Evolutionary conservation across 2,888 invertebrate genomes (phyloP), one percentile per base, ranked within the genome.

Genomic region (Clunio marinus): DNA sequence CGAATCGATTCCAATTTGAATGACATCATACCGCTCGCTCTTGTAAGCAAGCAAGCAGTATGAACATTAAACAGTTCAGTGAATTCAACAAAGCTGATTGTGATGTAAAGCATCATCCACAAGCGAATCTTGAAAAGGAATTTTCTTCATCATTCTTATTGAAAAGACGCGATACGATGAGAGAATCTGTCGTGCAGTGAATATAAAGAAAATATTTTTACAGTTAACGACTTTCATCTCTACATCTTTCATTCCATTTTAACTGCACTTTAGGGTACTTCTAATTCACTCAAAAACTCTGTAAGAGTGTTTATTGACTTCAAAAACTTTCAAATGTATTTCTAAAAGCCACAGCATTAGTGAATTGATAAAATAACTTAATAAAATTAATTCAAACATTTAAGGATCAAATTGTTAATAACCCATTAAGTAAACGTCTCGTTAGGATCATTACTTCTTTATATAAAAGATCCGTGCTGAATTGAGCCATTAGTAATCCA

Each of bases 391-490:
- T n/a, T n/a, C n/a, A n/a, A n/a, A n/a, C n/a, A n/a, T n/a, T n/a
- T n/a, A n/a, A n/a, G n/a, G n/a, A n/a, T n/a, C n/a, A n/a, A n/a
- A n/a, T n/a, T n/a, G n/a, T n/a, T n/a, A n/a, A n/a, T n/a, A n/a
- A n/a, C n/a, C n/a, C n/a, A n/a, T n/a, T n/a, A n/a, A n/a, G n/a
- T n/a, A n/a, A n/a, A n/a, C n/a, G n/a, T n/a, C n/a, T n/a, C n/a
- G n/a, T n/a, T n/a, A n/a, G n/a, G n/a, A n/a, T n/a, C n/a, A n/a
- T n/a, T 63, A 63, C 63, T 63, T 63, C 63, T 63, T 63, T 63
- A 15, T 46, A 63, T 2, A 63, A n/a, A 1, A 63, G 17, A 46
- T 63, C 63, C 46, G 63, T 63, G 63, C 63, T 63, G 22, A 63
- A 63, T 45, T 63, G 63, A 63, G 63, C 17, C 25, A 35, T 27